Percentiles rank a stretch among this genome's conserved stretches.
Conservation (phyloP, 2,113 vertebrate species). For the Formicarius rufipectus region DNA sequence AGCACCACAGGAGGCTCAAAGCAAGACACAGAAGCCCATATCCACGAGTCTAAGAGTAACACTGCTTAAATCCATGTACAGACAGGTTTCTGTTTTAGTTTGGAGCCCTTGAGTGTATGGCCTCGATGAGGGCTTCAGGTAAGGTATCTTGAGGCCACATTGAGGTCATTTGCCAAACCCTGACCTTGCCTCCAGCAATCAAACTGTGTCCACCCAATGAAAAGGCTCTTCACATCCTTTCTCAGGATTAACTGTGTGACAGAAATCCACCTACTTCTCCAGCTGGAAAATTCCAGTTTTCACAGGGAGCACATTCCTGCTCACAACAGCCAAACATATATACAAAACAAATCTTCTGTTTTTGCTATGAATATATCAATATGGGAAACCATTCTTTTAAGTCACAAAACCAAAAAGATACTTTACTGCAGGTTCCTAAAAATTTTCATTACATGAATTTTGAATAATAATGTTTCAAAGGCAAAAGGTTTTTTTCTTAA, state of each 20-base stretch:
- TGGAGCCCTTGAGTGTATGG: not conserved
- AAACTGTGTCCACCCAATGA: not conserved
- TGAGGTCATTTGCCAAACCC: fast-evolving
- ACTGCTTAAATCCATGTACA: not conserved
- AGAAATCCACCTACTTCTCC: fast-evolving
- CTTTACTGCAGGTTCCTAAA: not conserved
- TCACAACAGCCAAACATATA: not conserved
- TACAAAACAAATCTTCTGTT: not conserved
- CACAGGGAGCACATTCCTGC: not conserved
- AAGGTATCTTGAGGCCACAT: not conserved
- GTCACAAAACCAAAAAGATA: not conserved
- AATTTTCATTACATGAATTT: not conserved
- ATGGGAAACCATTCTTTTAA: not conserved
- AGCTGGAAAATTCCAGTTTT: not conserved
- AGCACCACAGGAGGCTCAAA: not conserved
- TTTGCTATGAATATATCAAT: not conserved
- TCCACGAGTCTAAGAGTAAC: not conserved
- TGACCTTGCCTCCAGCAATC: not conserved
- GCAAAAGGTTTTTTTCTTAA: not conserved
- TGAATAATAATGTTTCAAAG: not conserved
- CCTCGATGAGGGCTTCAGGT: too few relatives aligned
- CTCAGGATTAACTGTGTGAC: not conserved
- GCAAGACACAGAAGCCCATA: not conserved
- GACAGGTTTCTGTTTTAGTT: not conserved
- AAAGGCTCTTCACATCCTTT: not conserved